Evolutionary conservation across 1,140 invertebrate species (phyloP), one percentile per base, ranked within the genome.

Genomic region (Bacillus rossius): DNA sequence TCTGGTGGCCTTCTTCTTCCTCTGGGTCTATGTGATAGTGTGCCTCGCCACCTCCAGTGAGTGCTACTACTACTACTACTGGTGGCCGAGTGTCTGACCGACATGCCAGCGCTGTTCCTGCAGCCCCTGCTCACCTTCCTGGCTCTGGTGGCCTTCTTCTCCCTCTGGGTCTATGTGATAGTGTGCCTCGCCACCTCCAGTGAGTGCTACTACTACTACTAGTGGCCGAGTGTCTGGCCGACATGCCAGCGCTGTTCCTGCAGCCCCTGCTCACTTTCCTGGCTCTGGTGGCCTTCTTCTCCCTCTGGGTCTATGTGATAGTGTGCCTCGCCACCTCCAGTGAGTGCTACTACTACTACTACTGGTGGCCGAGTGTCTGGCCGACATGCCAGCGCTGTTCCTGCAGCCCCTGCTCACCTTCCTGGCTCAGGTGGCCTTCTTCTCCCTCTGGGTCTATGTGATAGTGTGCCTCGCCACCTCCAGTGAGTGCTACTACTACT

Each of bases 321-420:
- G 74, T 85, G 22, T 84, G 77, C 65, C 72, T 89, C 4, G 81
- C 82, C n/a, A 87, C 86, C 62, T 79, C 85, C 37, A 79, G 87
- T 89, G 77, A 82, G 83, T 78, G 41, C n/a, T n/a, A n/a, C n/a
- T n/a, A n/a, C n/a, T n/a, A n/a, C n/a, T n/a, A n/a, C n/a, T n/a
- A n/a, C n/a, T n/a, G n/a, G n/a, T n/a, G n/a, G n/a, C n/a, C n/a
- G n/a, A n/a, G n/a, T n/a, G n/a, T n/a, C n/a, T n/a, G n/a, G n/a
- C 84, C 48, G 84, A 85, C 66, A 80, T 96, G 60, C 93, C 94
- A 5, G 84, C 82, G n/a, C 73, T 98, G 22, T 86, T 96, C 66
- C 75, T 94, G 19, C 93, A 95, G 68, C 94, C 94, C 1, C 69
- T 96, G 1, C 75, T 93, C 57, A 96, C 94, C 0, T 94, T 94